Evolutionary conservation across 1,140 invertebrate species (phyloP).

Genomic region (Drosophila virilis): DNA sequence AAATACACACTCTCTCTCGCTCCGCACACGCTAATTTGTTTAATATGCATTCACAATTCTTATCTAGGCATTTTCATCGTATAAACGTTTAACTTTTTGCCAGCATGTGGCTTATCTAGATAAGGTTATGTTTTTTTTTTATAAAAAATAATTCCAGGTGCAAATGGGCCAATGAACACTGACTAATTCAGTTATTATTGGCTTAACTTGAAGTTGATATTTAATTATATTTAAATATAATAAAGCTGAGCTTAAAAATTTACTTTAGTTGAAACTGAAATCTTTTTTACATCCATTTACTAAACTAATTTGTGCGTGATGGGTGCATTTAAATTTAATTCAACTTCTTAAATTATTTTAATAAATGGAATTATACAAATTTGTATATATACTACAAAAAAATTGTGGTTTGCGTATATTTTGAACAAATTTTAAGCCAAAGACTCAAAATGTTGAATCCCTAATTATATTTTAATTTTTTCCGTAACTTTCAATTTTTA

Average conservation of each 20-base stretch:
- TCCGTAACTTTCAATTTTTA: too few species aligned
- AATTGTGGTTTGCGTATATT: too few species aligned
- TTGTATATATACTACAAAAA: too few species aligned
- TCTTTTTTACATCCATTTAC: neutral
- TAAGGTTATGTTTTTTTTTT: conserved; percentile 11
- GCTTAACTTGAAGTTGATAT: neutral
- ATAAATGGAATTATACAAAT: too few species aligned
- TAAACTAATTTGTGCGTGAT: too few species aligned
- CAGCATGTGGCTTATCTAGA: conserved; percentile 13
- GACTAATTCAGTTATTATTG: neutral
- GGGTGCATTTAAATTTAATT: too few species aligned
- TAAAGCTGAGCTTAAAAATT: too few species aligned
- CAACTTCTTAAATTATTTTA: too few species aligned
- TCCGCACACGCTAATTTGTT: conserved; percentile 46
- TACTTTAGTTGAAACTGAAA: neutral
- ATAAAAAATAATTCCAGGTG: neutral
- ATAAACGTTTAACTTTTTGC: conserved; percentile 13
- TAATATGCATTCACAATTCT: conserved; percentile 54
- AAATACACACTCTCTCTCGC: neutral
- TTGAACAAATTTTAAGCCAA: too few species aligned
- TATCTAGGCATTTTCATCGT: conserved; percentile 50
- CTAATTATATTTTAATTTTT: too few species aligned
- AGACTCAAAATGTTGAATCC: too few species aligned
- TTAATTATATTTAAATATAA: neutral
- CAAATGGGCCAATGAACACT: neutral